These are phyloP conservation scores for Tympanuchus pallidicinctus DNA, from an alignment of 2,113 vertebrate genomes.

Conservation along the genomic window DNA sequence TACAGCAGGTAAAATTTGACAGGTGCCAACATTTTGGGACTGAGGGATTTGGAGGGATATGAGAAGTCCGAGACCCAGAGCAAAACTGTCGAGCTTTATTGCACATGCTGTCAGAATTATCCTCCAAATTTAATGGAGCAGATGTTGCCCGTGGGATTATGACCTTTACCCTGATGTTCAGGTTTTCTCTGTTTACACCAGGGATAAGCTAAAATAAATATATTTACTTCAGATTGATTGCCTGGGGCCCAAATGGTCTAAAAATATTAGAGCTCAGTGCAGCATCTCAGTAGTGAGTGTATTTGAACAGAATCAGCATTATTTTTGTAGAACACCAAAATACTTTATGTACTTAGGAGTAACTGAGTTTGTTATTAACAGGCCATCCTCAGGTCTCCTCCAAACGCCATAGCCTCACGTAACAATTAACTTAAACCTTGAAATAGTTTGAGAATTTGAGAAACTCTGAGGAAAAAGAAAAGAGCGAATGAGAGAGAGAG, in stretches of 20 bases:
- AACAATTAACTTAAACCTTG: slow-evolving; percentile 29
- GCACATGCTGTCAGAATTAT: background rate
- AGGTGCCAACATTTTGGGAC: background rate
- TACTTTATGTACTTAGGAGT: background rate
- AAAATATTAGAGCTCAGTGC: slow-evolving; percentile 43
- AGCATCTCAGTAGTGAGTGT: slow-evolving; percentile 24
- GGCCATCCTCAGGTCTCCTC: background rate
- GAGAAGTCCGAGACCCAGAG: background rate
- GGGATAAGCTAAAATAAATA: slow-evolving; percentile 49
- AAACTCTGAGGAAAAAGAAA: background rate
- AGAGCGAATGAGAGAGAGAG: background rate
- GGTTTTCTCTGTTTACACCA: slow-evolving; percentile 54
- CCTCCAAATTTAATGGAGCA: slow-evolving; percentile 34
- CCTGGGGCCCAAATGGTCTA: slow-evolving; percentile 41
- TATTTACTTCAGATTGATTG: slow-evolving; percentile 53
- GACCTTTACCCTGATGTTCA: slow-evolving; percentile 62
- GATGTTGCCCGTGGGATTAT: slow-evolving; percentile 20
- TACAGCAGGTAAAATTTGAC: background rate
- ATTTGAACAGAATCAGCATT: slow-evolving; percentile 46
- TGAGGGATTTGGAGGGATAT: background rate
- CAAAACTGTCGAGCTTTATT: background rate
- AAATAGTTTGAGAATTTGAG: background rate
- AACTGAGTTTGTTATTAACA: background rate
- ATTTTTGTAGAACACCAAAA: slow-evolving; percentile 30
- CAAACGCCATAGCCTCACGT: background rate